Evolutionary conservation across 2,113 vertebrate species (phyloP), one percentile per base, ranked within the genome.

Genomic region (Seriola rivoliana): DNA sequence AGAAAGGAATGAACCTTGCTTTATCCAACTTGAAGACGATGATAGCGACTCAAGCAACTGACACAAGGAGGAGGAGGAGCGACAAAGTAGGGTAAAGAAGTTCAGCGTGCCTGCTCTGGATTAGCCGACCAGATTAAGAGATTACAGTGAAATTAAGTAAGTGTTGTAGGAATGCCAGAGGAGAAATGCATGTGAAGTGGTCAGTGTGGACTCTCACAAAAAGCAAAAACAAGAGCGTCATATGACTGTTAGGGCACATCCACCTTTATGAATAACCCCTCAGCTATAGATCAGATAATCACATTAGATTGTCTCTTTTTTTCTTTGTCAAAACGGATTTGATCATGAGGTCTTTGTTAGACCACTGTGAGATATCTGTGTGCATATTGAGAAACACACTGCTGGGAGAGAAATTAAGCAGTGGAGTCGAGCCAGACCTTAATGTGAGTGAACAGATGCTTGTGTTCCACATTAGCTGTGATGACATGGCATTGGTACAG

Each of bases 121-220:
- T 96, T 95, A 94, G 55, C 62, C 68, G 81, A 81, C 86, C 86
- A 93, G 94, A 95, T 95, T 95, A 95, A 94, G 92, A 91, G 95
- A 95, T 96, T 96, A 94, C 81, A 81, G 82, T 82, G 80, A 93
- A 92, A 93, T 93, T 90, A 90, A 93, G 76, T 77, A 85, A 91
- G 52, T 69, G 89, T 87, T 85, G 84, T 67, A 73, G 85, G 75
- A 86, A 82, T 80, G 71, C 81, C 81, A 82, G 83, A 69, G 79
- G 81, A 84, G 81, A 75, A 80, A 81, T 76, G 55, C 71, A 74
- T 72, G 85, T 55, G 78, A 88, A 82, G 38, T 54, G 36, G 59
- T 68, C 46, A 52, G 70, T 36, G 59, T 36, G 55, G 62, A 71
- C 13, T 38, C 62, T 84, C 81, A 71, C 38, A 75, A 78, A 87